These are phyloP conservation scores for Decapterus maruadsi DNA, from an alignment of 2,797 vertebrate species.

Conservation along the genomic window DNA sequence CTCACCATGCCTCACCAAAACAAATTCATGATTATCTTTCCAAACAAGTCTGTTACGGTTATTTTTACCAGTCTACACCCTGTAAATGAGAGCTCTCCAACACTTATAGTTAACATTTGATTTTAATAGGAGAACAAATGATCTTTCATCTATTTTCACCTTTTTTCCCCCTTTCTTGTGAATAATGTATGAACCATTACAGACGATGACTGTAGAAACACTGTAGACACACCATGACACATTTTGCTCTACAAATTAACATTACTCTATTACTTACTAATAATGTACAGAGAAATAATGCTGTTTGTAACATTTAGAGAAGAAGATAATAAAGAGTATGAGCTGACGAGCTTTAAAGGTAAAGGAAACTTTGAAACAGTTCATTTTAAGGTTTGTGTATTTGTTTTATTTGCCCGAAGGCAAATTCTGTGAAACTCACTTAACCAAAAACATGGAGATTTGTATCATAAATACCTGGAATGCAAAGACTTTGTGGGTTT, in stretches of 20 bases:
- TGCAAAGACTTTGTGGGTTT: conserved; percentile 83
- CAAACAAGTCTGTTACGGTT: conserved; percentile 18
- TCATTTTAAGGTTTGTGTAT: conserved; percentile 78
- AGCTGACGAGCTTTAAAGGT: conserved; percentile 68
- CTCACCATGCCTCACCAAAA: conserved; percentile 33
- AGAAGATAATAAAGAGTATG: conserved; percentile 54
- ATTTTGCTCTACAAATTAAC: conserved; percentile 67
- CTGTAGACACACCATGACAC: conserved; percentile 58
- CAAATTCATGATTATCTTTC: conserved; percentile 33
- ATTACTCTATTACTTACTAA: conserved; percentile 75
- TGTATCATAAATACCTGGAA: conserved; percentile 80
- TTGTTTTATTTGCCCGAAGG: conserved; percentile 78
- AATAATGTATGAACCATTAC: conserved; percentile 61
- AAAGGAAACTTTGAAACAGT: conserved; percentile 69
- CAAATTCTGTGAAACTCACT: conserved; percentile 80
- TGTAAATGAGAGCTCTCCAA: conserved; percentile 55
- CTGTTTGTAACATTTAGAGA: conserved; percentile 76
- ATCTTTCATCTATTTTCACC: conserved; percentile 41
- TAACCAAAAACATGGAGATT: conserved; percentile 82
- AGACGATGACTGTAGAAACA: conserved; percentile 73
- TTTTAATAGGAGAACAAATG: conserved; percentile 46
- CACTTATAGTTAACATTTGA: conserved; percentile 37
- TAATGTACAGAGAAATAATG: conserved; percentile 82
- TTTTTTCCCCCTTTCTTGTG: conserved; percentile 63
- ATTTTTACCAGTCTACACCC: conserved; percentile 44